Base-by-base conservation (phyloP, 2,113 vertebrate species). In the Osmerus mordax region DNA sequence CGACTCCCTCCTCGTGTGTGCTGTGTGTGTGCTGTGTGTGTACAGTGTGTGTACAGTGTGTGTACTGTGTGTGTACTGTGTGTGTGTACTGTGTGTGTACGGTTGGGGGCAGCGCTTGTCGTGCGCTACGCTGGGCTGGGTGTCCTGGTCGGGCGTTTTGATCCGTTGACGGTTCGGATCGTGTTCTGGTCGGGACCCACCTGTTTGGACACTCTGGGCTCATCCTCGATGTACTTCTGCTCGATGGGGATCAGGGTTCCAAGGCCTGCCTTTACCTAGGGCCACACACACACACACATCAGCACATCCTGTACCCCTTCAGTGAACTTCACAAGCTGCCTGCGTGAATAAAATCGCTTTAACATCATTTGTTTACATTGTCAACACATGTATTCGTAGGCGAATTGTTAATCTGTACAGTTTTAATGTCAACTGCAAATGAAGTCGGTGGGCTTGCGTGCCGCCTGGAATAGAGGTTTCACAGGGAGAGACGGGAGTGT, bases 151-250 rank as follows among this genome's bases (percentile, higher is more conserved):
- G 23, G 23, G 23, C 23, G 23, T 23, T 23, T 23, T 23, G 23
- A 23, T 23, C 23, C 23, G 23, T 23, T 23, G 1, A 23, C 23
- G 23, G 23, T 23, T 23, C 3, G 25, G 25, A 28, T 28, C 25
- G 25, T 28, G 25, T 28, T 55, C 54, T 66, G 25, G 16, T 3
- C 4, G 21, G 28, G 29, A 76, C 78, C 76, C 95, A 99, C 97
- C 97, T 99, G 97, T 92, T 99, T 99, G 87, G 97, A 99, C 88
- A 99, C 95, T 92, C 92, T 94, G 86, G 95, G 92, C 88, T 99
- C 97, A 83, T 97, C 97, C 92, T 99, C 97, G 73, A 99, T 97
- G 82, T 99, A 99, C 91, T 99, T 99, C 93, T 95, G 92, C 89
- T 99, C 97, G 87, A 95, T 95, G 84, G 97, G 96, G 82, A 94